Conservation (phyloP, 2,797 vertebrate species). For the Gobio occitaniae region DNA sequence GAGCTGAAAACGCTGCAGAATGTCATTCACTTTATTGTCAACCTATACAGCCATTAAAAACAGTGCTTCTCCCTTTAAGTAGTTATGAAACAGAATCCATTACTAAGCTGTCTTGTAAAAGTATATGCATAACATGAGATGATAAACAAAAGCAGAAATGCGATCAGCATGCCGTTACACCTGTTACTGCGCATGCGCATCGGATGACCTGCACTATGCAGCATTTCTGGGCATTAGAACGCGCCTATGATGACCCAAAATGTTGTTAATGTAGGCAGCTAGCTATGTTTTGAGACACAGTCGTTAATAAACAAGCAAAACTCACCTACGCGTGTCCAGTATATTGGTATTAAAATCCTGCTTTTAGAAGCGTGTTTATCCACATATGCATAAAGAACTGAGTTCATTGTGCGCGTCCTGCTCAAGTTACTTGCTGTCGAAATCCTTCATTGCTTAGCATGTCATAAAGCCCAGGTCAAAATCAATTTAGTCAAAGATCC, state of each 20-base stretch:
- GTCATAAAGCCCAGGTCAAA: constrained; percentile 21
- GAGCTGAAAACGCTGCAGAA: background rate
- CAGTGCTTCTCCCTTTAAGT: background rate
- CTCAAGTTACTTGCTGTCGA: constrained; percentile 37
- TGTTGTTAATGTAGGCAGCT: background rate
- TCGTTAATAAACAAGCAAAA: background rate
- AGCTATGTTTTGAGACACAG: background rate
- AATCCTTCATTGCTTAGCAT: constrained; percentile 22
- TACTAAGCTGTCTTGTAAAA: background rate
- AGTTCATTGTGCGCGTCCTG: constrained; percentile 23
- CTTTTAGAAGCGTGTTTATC: background rate
- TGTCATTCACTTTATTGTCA: background rate
- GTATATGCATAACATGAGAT: background rate
- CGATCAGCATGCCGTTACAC: constrained; percentile 45
- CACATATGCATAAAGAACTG: background rate
- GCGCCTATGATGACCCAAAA: constrained; percentile 28
- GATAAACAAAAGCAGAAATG: constrained; percentile 41
- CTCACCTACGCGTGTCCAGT: constrained; percentile 30
- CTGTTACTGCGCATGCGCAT: constrained; percentile 55
- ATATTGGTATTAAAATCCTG: constrained; percentile 6
- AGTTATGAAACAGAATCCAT: background rate
- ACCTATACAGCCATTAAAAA: background rate
- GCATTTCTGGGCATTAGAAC: constrained; percentile 48
- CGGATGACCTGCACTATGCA: constrained; percentile 45
- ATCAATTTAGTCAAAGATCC: constrained; percentile 22